phyloP scores from a whole-genome alignment of 2,113 vertebrate genomes.

The Emydocephalus ijimae region DNA sequence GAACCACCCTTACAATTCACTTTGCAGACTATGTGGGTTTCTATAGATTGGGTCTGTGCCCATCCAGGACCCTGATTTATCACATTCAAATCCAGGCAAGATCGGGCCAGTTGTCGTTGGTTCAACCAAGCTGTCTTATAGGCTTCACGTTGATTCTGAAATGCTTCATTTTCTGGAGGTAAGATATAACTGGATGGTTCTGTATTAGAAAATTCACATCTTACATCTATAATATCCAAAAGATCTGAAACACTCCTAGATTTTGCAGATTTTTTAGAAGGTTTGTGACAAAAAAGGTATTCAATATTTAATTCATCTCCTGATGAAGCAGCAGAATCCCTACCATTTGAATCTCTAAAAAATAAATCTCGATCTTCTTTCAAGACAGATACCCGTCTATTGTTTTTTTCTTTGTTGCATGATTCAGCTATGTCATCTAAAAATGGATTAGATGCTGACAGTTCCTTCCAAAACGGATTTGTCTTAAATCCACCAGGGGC shows the following conservation, averaged over 20 bases:
- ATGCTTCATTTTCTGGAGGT: constrained; percentile 77
- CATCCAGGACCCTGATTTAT: constrained; percentile 90
- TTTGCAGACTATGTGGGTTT: constrained; percentile 79
- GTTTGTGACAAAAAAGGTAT: constrained; percentile 69
- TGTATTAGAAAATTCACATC: constrained; percentile 50
- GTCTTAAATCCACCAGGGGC: constrained; percentile 53
- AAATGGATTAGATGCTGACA: constrained; percentile 91
- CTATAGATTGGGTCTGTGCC: constrained; percentile 91
- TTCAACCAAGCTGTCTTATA: constrained; percentile 96
- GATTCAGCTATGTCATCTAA: constrained; percentile 83
- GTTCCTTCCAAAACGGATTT: constrained; percentile 91
- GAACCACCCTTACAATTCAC: constrained; percentile 83
- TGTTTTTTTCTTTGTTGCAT: constrained; percentile 63
- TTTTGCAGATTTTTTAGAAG: constrained; percentile 71
- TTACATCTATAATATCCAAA: constrained; percentile 74
- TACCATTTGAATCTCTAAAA: constrained; percentile 65
- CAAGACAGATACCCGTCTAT: constrained; percentile 60
- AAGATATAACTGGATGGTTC: constrained; percentile 62
- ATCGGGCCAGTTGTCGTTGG: constrained; percentile 88
- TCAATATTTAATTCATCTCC: constrained; percentile 82
- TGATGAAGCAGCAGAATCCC: constrained; percentile 79
- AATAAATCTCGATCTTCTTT: constrained; percentile 73
- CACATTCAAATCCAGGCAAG: constrained; percentile 86
- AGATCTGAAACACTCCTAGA: constrained; percentile 91
- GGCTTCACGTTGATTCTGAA: constrained; percentile 88